These are phyloP conservation scores for Elgaria multicarinata DNA, from an alignment of 2,113 vertebrate genomes.

Conservation along the genomic window DNA sequence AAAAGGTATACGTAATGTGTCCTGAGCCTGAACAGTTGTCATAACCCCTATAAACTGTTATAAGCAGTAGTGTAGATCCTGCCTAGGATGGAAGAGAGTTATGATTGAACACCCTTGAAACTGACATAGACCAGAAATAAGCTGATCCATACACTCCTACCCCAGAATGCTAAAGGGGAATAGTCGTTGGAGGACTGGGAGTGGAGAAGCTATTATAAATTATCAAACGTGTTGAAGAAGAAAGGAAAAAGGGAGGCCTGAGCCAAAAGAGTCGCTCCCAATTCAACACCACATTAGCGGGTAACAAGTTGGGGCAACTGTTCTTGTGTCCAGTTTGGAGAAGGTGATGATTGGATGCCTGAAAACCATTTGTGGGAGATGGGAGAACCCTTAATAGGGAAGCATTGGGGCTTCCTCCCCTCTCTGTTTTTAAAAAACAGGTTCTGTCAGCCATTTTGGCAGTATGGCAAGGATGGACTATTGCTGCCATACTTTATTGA, in stretches of 20 bases:
- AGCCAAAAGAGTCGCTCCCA: too few species aligned
- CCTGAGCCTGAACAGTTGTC: too few species aligned
- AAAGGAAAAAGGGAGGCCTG: not conserved
- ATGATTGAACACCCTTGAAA: too few species aligned
- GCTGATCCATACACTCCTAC: not conserved
- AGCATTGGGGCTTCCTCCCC: too few species aligned
- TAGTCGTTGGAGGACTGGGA: not conserved
- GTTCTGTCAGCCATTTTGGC: not conserved
- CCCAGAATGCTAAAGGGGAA: not conserved
- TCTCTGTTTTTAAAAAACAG: not conserved
- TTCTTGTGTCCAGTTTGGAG: not conserved
- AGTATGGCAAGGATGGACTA: not conserved
- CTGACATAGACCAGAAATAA: not conserved
- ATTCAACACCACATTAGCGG: not conserved
- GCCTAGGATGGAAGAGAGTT: too few species aligned
- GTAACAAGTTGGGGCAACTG: not conserved
- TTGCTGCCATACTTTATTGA: too few species aligned
- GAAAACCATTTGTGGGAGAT: not conserved
- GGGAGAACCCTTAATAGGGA: not conserved
- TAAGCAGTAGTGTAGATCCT: too few species aligned
- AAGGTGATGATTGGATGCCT: too few species aligned
- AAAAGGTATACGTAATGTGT: too few species aligned
- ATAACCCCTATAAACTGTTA: too few species aligned
- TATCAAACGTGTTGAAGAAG: not conserved
- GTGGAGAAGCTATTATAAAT: not conserved